Base-by-base conservation (phyloP, 2,113 vertebrate genomes). In the Laticauda laticaudata region DNA sequence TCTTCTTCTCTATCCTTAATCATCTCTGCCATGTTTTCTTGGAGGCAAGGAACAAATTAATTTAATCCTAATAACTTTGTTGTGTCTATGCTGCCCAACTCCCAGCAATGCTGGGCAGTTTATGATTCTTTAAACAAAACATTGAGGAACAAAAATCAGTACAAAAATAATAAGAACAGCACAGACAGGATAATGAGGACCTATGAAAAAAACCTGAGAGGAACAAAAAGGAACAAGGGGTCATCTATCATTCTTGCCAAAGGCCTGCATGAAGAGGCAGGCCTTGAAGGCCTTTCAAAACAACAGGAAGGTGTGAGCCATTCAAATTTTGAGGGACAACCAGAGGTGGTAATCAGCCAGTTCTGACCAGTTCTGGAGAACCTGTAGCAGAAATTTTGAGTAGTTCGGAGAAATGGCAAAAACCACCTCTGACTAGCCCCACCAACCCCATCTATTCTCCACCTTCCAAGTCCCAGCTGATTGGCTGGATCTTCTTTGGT, bases 1-100 rank as follows among this genome's bases (percentile, higher is more conserved):
- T 55, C 18, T 55, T 55, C 18, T 98, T 97, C 98, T 97, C 97
- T 97, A 97, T 96, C 97, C 97, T 98, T 98, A 98, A 98, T 98
- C 97, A 97, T 97, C 97, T 98, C 97, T 98, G 98, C 98, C 97
- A 98, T 98, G 98, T 98, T 98, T 98, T 98, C 98, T 98, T 97
- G 97, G 97, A 98, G 97, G 97, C 98, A 98, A 97, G 98, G 98
- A 98, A 86, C 98, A 98, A 97, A 34, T 69, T 34, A 69, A 34
- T n/a, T n/a, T 15, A 69, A 69, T 69, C 15, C n/a, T 34, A 69
- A 69, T 69, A n/a, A 69, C 34, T 34, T 4, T 69, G 11, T n/a
- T 2, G 15, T 34, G n/a, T 69, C 14, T 5, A 69, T 69, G 29
- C 64, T 69, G 64, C 29, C 64, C 26, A 29, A 12, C 24, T 64